Evolutionary conservation across 2,888 invertebrate species (phyloP), one percentile per base, ranked within the genome.

Genomic region (Stenolophus ochropezus): DNA sequence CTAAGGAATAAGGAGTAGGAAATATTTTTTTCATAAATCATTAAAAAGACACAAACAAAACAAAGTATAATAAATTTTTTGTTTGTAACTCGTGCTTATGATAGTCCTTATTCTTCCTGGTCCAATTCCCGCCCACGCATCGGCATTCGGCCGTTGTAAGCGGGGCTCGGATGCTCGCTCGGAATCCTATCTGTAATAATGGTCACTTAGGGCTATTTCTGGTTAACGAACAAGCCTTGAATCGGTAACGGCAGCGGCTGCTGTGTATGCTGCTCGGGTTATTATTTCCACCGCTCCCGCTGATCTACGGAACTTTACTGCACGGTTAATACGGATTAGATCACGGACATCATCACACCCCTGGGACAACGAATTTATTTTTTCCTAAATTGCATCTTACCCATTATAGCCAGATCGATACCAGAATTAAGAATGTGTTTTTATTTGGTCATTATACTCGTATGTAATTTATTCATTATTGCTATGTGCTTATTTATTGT

Each of bases 131-230:
- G 11, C 18, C 73, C 47, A 77, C 33, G 23, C n/a, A n/a, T 53
- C 21, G 14, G 42, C 18, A 58, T 49, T 65, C 69, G 21, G 14
- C 47, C 5, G 25, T 56, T 16, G 77, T 80, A 21, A 69, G 49
- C n/a, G 18, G 16, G 71, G 20, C 71, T 80, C 49, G 16, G 58
- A 81, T 81, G 51, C 33, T 42, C 33, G 8, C 53, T 25, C 75
- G 69, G 56, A 81, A 83, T 83, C 76, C 82, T 82, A 83, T 78
- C 78, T 81, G 81, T 83, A 83, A 83, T 83, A 83, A 83, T 83
- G 84, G 83, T 83, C 84, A 83, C 84, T 84, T 83, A 83, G 84
- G 84, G 82, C 82, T 83, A 83, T 82, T 83, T 82, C 83, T 82
- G 83, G 83, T 83, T 84, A 84, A 84, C 83, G 83, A 83, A 81